phyloP scores from a whole-genome alignment of 1,140 invertebrate species.

The Coboldia fuscipes region DNA sequence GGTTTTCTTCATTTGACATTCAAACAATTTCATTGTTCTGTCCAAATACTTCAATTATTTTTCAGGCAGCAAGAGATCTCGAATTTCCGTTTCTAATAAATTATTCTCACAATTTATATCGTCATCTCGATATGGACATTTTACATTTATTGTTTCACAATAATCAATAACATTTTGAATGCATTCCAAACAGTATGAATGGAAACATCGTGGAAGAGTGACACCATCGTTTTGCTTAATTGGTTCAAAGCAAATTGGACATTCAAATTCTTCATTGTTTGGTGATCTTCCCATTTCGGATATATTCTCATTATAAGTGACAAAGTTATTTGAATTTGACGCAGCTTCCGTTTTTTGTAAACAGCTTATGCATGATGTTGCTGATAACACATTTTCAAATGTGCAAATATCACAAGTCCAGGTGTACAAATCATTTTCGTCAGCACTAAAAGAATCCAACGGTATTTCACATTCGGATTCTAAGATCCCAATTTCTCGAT shows the following conservation, averaged over 20 bases:
- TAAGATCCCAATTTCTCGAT: no score
- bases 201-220: slow-evolving; percentile 69
- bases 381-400: no score
- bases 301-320: no score
- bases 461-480: no score
- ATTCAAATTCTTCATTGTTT: slow-evolving; percentile 56
- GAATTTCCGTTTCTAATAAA: slow-evolving; percentile 52
- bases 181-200: slow-evolving; percentile 66
- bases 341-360: no score
- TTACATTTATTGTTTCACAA: slow-evolving; percentile 50
- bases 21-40: slow-evolving; percentile 40
- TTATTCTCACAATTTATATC: slow-evolving; percentile 39
- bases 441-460: no score
- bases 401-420: no score
- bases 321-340: no score
- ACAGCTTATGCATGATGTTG: no score
- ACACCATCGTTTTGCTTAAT: slow-evolving; percentile 45
- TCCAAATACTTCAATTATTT: slow-evolving; percentile 38
- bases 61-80: slow-evolving; percentile 31
- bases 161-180: slow-evolving; percentile 50
- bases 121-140: slow-evolving; percentile 44
- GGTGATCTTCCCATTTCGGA: no score
- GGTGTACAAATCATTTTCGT: no score
- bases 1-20: slow-evolving; percentile 36
- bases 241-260: slow-evolving; percentile 59